Evolutionary conservation across 2,113 vertebrate species (phyloP).

Genomic region (Felis catus): DNA sequence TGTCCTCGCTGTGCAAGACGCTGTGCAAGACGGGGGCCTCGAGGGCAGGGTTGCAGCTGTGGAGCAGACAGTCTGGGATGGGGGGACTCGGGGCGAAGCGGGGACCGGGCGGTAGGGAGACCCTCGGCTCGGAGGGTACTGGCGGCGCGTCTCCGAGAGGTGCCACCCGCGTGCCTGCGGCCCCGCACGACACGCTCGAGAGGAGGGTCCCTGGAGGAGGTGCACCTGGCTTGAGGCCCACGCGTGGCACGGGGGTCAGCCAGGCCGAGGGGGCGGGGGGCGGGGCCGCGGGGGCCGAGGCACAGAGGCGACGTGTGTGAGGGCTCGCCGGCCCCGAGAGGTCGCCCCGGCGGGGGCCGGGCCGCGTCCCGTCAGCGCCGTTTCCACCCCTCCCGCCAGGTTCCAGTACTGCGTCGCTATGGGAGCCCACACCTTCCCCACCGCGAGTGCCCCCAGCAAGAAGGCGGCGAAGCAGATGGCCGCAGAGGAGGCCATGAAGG

Average conservation of each 20-base stretch:
- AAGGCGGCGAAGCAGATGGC: slow-evolving; percentile 97
- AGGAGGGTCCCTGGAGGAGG: not conserved
- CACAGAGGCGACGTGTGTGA: not conserved
- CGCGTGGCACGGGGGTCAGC: not conserved
- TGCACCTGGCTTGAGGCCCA: not conserved
- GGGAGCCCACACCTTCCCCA: slow-evolving; percentile 90
- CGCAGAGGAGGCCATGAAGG: slow-evolving; percentile 95
- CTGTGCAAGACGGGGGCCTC: not conserved
- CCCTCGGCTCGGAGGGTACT: not conserved
- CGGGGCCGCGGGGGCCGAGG: not conserved
- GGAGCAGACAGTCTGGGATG: not conserved
- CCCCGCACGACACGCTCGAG: not conserved
- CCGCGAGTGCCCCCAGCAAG: slow-evolving; percentile 95
- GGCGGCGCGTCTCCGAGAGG: not conserved
- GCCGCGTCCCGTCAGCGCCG: fast-evolving
- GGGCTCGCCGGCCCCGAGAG: not conserved
- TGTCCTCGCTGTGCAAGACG: not conserved
- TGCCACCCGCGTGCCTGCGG: not conserved
- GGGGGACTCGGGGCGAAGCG: not conserved
- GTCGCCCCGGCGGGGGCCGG: not conserved
- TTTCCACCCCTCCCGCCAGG: slow-evolving; percentile 80
- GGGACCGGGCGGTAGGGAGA: not conserved
- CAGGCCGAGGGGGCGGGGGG: not conserved
- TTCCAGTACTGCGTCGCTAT: slow-evolving; percentile 96
- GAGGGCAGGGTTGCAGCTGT: not conserved